phyloP scores from a whole-genome alignment of 2,888 invertebrate species.

The Amphipoea oculea region DNA sequence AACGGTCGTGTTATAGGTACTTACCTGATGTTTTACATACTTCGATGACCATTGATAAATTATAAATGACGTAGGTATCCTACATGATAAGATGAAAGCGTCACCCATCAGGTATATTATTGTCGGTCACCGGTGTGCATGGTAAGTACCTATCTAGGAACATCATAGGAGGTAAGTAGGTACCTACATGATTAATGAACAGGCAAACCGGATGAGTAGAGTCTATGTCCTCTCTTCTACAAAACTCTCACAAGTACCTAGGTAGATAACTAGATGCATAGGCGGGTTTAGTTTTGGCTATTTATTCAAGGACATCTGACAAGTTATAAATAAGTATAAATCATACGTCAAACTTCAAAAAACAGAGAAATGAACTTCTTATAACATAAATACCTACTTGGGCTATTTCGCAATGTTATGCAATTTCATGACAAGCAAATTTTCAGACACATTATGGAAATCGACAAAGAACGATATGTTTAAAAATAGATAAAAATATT shows the following conservation, averaged over 20 bases:
- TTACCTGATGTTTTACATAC: neutral
- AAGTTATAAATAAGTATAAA: neutral
- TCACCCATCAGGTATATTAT: neutral
- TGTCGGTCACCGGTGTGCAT: neutral
- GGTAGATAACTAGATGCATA: neutral
- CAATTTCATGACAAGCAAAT: constrained; percentile 1
- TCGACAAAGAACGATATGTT: neutral
- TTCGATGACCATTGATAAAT: neutral
- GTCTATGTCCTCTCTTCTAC: neutral
- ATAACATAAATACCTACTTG: too few relatives aligned
- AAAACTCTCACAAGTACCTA: neutral
- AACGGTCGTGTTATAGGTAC: neutral
- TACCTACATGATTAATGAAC: neutral
- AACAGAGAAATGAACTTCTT: neutral
- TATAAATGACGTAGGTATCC: neutral
- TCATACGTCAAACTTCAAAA: neutral
- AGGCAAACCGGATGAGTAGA: neutral
- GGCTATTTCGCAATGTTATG: constrained; percentile 8
- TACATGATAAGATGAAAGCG: neutral
- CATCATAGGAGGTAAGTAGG: neutral
- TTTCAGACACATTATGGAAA: neutral
- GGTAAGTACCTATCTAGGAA: neutral
- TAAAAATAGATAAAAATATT: neutral
- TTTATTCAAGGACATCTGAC: neutral
- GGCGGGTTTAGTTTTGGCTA: neutral